phyloP scores from a whole-genome alignment of 2,888 invertebrate genomes.

The Pterobdella sp. region DNA sequence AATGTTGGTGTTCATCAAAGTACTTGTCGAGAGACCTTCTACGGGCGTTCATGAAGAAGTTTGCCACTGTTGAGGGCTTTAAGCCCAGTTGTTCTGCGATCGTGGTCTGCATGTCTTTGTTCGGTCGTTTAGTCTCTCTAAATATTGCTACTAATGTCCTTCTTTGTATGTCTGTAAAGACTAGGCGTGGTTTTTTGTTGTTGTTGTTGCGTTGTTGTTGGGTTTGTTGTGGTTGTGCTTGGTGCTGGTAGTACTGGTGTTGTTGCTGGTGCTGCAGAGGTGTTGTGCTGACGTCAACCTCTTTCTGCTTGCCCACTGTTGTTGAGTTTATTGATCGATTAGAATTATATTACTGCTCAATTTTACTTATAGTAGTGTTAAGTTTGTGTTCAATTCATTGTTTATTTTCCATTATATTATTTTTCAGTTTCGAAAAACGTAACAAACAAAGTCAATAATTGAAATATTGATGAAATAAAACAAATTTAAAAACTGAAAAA shows the following conservation, averaged over 20 bases:
- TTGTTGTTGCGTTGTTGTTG: background rate
- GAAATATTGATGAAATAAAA: too few species aligned
- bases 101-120: constrained; percentile 98
- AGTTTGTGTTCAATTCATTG: too few species aligned
- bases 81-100: constrained; percentile 92
- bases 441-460: too few species aligned
- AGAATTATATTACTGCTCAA: too few species aligned
- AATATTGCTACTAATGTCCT: constrained; percentile 99
- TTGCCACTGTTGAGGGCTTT: constrained; percentile 94
- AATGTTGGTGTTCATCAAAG: constrained; percentile 31
- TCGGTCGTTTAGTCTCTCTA: constrained; percentile 98
- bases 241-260: constrained; percentile 19
- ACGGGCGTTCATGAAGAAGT: constrained; percentile 99
- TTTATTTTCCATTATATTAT: too few species aligned
- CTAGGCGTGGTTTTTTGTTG: constrained; percentile 91
- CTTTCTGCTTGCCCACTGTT: constrained; percentile 25
- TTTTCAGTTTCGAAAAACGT: too few species aligned
- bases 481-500: too few species aligned
- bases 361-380: too few species aligned
- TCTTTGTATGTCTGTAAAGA: constrained; percentile 99
- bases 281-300: background rate
- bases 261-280: constrained; percentile 4
- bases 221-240: background rate
- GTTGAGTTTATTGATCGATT: background rate
- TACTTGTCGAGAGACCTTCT: constrained; percentile 77